Evolutionary conservation across 2,888 invertebrate species (phyloP).

Genomic region (Agapetus fuscipes): DNA sequence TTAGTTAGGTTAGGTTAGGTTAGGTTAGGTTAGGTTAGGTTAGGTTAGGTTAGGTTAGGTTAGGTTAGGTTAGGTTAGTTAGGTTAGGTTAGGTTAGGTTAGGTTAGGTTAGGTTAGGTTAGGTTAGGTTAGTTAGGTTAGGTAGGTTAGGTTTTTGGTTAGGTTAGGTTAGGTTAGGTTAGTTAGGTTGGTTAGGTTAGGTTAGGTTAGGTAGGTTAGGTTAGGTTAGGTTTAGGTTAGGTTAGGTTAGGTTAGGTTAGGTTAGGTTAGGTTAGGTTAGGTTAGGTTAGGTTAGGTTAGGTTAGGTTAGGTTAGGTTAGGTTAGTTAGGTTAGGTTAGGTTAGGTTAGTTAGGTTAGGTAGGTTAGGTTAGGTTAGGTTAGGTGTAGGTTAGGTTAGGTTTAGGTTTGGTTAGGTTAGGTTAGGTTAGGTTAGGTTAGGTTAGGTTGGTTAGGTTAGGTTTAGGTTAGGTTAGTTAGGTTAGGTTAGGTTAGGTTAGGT

Average conservation of each 20-base stretch:
- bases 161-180: not conserved
- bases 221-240: too few relatives aligned
- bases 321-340: conserved; percentile 8
- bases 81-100: too few relatives aligned
- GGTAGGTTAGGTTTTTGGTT: not conserved
- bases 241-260: not conserved
- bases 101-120: conserved; percentile 6
- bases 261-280: conserved; percentile 1
- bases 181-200: not conserved
- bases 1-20: conserved; percentile 7
- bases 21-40: conserved; percentile 11
- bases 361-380: too few relatives aligned
- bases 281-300: conserved; percentile 7
- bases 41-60: conserved; percentile 11
- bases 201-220: too few relatives aligned
- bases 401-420: conserved; percentile 7
- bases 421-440: conserved; percentile 9
- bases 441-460: too few relatives aligned
- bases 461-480: too few relatives aligned
- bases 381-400: too few relatives aligned
- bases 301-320: conserved; percentile 5
- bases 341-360: conserved; percentile 5
- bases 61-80: conserved; percentile 5
- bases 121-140: conserved; percentile 7
- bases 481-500: too few relatives aligned